These are phyloP conservation scores for Pangasius djambal DNA, from an alignment of 2,797 vertebrate species.

Conservation along the genomic window DNA sequence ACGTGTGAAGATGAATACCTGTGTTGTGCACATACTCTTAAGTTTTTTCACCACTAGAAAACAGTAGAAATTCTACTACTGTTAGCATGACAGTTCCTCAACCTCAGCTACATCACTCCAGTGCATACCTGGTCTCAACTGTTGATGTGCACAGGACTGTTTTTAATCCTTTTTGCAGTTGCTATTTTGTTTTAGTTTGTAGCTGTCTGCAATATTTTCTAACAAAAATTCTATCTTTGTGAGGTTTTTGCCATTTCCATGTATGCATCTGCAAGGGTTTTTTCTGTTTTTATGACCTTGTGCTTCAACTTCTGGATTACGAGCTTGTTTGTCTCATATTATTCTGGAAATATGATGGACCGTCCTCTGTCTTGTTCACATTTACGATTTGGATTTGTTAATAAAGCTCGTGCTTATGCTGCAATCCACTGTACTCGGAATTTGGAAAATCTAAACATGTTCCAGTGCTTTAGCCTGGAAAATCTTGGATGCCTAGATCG, in stretches of 20 bases:
- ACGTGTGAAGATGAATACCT: background rate
- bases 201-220: background rate
- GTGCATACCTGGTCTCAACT: background rate
- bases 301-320: background rate
- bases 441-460: background rate
- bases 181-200: background rate
- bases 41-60: background rate
- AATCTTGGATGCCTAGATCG: background rate
- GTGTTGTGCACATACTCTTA: background rate
- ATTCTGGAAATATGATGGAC: background rate
- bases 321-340: background rate
- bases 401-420: background rate
- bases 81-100: background rate
- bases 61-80: background rate
- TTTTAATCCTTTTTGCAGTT: background rate
- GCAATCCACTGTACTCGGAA: background rate
- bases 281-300: too few species aligned
- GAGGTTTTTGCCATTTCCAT: background rate
- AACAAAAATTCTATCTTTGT: background rate
- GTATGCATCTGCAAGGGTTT: background rate
- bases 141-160: background rate
- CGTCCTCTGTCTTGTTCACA: background rate
- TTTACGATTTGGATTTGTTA: background rate
- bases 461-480: background rate
- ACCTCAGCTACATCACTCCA: background rate